phyloP scores from a whole-genome alignment of 2,113 vertebrate species.

The Argyrosomus japonicus region DNA sequence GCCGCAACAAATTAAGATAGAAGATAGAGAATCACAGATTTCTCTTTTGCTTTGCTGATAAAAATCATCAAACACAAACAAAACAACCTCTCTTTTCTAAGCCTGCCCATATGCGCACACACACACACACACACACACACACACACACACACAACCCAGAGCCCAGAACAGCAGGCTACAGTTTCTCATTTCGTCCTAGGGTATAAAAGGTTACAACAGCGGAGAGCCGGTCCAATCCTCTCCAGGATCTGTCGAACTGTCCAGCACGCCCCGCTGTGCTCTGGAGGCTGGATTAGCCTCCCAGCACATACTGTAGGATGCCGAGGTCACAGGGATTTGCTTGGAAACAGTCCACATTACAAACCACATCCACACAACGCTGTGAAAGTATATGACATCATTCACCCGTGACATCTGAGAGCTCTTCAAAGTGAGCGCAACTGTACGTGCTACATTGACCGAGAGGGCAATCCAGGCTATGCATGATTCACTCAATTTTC shows the following conservation, averaged over 20 bases:
- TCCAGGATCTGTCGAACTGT: slow-evolving; percentile 60
- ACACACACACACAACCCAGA: not conserved
- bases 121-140: not conserved
- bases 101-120: not conserved
- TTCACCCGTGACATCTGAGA: slow-evolving; percentile 75
- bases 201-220: slow-evolving; percentile 65
- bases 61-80: slow-evolving; percentile 64
- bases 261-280: slow-evolving; percentile 61
- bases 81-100: slow-evolving; percentile 33
- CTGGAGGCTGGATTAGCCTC: slow-evolving; percentile 71
- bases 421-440: slow-evolving; percentile 75
- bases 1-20: slow-evolving; percentile 64
- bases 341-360: slow-evolving; percentile 72
- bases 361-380: slow-evolving; percentile 71
- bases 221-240: slow-evolving; percentile 53
- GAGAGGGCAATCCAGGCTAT: slow-evolving; percentile 59
- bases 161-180: slow-evolving; percentile 33
- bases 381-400: slow-evolving; percentile 80
- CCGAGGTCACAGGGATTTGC: slow-evolving; percentile 76
- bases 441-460: slow-evolving; percentile 35
- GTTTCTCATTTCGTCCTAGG: slow-evolving; percentile 57
- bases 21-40: slow-evolving; percentile 41
- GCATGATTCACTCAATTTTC: slow-evolving; percentile 38
- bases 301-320: slow-evolving; percentile 57
- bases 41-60: slow-evolving; percentile 49